These are phyloP conservation scores for Syngnathus rostellatus DNA, from an alignment of 2,797 vertebrate genomes.

Conservation along the genomic window DNA sequence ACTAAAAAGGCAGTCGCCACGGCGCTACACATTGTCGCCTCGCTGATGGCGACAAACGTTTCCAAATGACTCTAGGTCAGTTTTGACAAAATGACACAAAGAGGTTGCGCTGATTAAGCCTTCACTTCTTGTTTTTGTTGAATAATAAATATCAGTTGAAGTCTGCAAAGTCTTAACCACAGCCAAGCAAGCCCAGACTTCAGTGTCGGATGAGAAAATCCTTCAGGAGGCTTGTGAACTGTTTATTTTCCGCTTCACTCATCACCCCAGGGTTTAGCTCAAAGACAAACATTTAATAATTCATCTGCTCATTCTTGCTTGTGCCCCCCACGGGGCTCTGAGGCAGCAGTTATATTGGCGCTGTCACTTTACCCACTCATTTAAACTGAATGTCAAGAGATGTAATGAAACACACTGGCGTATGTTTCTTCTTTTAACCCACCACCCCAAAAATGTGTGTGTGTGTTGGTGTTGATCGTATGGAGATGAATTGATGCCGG, in stretches of 20 bases:
- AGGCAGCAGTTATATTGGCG: conserved; percentile 26
- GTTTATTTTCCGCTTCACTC: conserved; percentile 57
- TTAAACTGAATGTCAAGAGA: conserved; percentile 10
- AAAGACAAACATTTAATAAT: conserved; percentile 63
- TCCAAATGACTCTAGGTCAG: background rate
- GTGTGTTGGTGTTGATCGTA: background rate
- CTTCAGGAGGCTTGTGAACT: conserved; percentile 50
- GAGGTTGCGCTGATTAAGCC: background rate
- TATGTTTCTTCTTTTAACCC: conserved; percentile 6
- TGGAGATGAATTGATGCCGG: conserved; percentile 14
- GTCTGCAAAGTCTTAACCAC: conserved; percentile 17
- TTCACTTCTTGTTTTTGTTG: background rate
- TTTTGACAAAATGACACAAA: background rate
- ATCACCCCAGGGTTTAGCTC: conserved; percentile 53
- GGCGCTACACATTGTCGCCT: conserved; percentile 6
- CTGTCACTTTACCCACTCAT: conserved; percentile 19
- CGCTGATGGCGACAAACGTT: conserved; percentile 13
- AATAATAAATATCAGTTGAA: conserved; percentile 4
- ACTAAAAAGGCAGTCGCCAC: conserved; percentile 16
- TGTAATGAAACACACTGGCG: background rate
- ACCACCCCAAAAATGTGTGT: background rate
- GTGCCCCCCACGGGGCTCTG: conserved; percentile 18
- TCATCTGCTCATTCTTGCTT: conserved; percentile 43
- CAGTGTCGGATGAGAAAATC: conserved; percentile 39
- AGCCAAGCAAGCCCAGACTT: conserved; percentile 34